Evolutionary conservation across 2,113 vertebrate genomes (phyloP).

Genomic region (Psilopsiagon aurifrons): DNA sequence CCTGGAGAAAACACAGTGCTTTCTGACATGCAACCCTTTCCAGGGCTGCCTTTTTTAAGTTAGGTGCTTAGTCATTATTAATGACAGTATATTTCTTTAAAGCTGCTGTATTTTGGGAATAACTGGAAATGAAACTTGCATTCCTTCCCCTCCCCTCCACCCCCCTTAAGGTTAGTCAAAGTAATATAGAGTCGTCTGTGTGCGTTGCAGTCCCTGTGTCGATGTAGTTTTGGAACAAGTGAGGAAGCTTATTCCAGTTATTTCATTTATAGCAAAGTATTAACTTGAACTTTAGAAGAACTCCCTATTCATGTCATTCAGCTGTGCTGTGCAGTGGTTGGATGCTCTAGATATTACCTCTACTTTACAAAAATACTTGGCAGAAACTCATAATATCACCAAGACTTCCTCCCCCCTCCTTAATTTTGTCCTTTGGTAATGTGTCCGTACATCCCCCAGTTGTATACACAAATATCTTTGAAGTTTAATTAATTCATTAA

Average conservation of each 20-base stretch:
- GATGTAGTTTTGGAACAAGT: not conserved
- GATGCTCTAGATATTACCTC: not conserved
- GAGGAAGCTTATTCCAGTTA: not conserved
- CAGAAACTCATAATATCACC: not conserved
- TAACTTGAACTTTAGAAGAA: not conserved
- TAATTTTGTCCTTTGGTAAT: not conserved
- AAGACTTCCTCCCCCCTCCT: not conserved
- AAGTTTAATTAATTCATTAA: constrained; percentile 9
- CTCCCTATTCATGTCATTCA: not conserved
- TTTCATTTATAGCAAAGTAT: not conserved
- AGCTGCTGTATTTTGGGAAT: not conserved
- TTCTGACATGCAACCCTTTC: not conserved
- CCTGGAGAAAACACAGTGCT: not conserved
- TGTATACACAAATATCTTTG: not conserved
- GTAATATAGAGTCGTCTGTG: not conserved
- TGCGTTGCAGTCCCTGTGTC: not conserved
- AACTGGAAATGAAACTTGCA: not conserved
- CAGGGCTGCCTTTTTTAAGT: not conserved
- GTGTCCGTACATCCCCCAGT: not conserved
- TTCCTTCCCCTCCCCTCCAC: not conserved
- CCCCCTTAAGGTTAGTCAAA: not conserved
- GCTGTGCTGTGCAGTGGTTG: not conserved
- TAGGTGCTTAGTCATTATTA: constrained; percentile 7
- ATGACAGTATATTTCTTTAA: not conserved
- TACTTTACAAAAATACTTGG: not conserved